Percentiles rank a stretch among this genome's conserved stretches.
Conservation (phyloP, 2,113 vertebrate species). For the Channa maculata region DNA sequence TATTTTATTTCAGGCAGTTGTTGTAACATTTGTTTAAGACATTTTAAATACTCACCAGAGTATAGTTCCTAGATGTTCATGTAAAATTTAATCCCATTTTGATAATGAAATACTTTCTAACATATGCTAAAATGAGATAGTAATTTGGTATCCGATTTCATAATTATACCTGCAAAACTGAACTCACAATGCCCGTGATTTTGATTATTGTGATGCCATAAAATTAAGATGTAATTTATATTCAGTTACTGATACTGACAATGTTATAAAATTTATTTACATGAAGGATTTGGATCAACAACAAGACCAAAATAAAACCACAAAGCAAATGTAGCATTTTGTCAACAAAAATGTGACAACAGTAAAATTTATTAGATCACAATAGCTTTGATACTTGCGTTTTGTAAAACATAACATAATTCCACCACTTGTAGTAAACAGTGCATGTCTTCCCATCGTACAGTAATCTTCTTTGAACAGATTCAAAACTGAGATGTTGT, state of each 20-base stretch:
- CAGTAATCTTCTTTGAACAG: conserved; percentile 7
- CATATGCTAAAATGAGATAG: no score
- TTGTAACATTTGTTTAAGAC: no score
- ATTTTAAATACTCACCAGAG: neutral
- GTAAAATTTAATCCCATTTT: no score
- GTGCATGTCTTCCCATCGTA: conserved; percentile 11
- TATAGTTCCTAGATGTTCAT: no score
- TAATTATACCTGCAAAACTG: no score
- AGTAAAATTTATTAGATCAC: conserved; percentile 43
- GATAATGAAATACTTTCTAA: no score
- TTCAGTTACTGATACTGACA: no score
- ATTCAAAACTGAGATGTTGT: neutral
- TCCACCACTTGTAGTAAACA: conserved; percentile 7
- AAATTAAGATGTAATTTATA: neutral
- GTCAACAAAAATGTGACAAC: conserved; percentile 51
- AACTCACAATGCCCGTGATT: neutral
- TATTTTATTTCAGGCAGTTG: no score
- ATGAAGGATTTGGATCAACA: no score
- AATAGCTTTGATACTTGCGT: conserved; percentile 3
- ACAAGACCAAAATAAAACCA: conserved; percentile 1
- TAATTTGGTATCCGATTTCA: no score
- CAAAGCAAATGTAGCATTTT: conserved; percentile 15
- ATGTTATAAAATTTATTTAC: no score
- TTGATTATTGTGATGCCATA: neutral
- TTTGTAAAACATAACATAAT: conserved; percentile 32